Percentiles rank a stretch among this genome's conserved stretches.
phyloP scores from a whole-genome alignment of 2,888 invertebrate species.

The Rhorus exstirpatorius region DNA sequence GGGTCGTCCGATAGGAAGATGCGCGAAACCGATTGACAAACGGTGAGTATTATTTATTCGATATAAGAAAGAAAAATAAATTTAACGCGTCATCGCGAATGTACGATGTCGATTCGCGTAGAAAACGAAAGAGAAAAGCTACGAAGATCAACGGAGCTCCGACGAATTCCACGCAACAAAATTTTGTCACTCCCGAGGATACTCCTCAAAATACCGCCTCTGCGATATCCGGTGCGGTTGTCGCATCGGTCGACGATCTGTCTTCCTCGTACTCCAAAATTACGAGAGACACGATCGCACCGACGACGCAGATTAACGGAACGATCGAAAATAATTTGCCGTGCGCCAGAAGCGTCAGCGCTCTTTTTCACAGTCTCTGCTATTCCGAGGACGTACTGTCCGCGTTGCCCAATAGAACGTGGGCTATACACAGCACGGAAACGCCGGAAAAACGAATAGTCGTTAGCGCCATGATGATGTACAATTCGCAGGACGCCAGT shows the following conservation, averaged over 20 bases:
- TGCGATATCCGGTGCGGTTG: not conserved
- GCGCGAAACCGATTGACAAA: constrained; percentile 29
- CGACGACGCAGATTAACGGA: constrained; percentile 20
- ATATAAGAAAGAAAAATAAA: not conserved
- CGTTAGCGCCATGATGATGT: constrained; percentile 70
- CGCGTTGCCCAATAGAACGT: constrained; percentile 72
- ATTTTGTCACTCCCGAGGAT: not conserved
- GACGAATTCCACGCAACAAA: not conserved
- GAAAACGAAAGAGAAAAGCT: constrained; percentile 36
- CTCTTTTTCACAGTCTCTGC: constrained; percentile 66
- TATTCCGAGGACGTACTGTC: constrained; percentile 71
- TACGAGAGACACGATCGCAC: constrained; percentile 9
- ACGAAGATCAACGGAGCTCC: not conserved
- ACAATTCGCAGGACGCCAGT: constrained; percentile 64
- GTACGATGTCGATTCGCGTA: not conserved
- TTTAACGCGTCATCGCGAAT: too few species aligned
- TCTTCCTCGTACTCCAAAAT: constrained; percentile 19
- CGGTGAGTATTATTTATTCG: constrained; percentile 21
- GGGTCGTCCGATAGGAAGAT: constrained; percentile 9
- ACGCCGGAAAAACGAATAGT: constrained; percentile 72
- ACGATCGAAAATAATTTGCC: not conserved
- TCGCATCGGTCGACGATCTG: not conserved
- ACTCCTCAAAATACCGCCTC: not conserved
- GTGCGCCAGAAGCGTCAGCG: constrained; percentile 13
- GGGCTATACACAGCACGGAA: constrained; percentile 74